A percentile compares a stretch with the other conserved stretches of the same genome.
Evolutionary conservation across 2,888 invertebrate species (phyloP).

Genomic region (Psylliodes chrysocephalus): DNA sequence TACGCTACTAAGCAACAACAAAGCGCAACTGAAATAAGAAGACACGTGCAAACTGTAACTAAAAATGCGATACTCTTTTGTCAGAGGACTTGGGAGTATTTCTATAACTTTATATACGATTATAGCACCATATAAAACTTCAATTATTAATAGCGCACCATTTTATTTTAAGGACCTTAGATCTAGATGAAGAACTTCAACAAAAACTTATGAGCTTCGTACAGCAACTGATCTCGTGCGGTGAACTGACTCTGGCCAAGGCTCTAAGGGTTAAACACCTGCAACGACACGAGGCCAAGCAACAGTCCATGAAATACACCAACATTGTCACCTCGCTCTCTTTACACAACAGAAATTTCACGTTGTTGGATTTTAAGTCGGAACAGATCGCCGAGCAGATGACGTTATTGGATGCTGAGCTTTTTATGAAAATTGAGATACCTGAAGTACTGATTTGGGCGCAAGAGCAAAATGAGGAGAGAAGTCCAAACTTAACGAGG

Average conservation of each 20-base stretch:
- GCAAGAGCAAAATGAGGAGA: slow-evolving; percentile 95
- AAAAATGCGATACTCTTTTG: too few relatives aligned
- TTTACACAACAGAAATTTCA: slow-evolving; percentile 65
- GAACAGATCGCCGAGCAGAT: slow-evolving; percentile 97
- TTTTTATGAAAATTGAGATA: slow-evolving; percentile 96
- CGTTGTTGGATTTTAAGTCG: slow-evolving; percentile 92
- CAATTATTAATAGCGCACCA: too few relatives aligned
- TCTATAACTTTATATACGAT: too few relatives aligned
- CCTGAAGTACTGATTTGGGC: slow-evolving; percentile 98
- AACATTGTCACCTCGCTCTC: slow-evolving; percentile 53
- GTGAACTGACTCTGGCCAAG: slow-evolving; percentile 92
- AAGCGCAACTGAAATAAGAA: too few relatives aligned
- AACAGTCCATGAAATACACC: slow-evolving; percentile 48
- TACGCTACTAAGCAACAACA: too few relatives aligned
- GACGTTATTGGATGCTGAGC: slow-evolving; percentile 94
- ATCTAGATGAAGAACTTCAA: slow-evolving; percentile 83
- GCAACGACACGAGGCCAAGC: slow-evolving; percentile 74
- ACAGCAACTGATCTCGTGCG: slow-evolving; percentile 90
- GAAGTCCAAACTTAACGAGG: slow-evolving; percentile 93
- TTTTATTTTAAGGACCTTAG: slow-evolving; percentile 73
- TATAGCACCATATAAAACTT: too few relatives aligned
- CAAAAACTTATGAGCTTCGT: slow-evolving; percentile 92
- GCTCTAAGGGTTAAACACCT: slow-evolving; percentile 89
- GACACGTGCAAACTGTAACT: too few relatives aligned
- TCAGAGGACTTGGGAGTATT: too few relatives aligned